Evolutionary conservation across 2,113 vertebrate species (phyloP), one percentile per base, ranked within the genome.

Genomic region (Notarius lentiginosus): DNA sequence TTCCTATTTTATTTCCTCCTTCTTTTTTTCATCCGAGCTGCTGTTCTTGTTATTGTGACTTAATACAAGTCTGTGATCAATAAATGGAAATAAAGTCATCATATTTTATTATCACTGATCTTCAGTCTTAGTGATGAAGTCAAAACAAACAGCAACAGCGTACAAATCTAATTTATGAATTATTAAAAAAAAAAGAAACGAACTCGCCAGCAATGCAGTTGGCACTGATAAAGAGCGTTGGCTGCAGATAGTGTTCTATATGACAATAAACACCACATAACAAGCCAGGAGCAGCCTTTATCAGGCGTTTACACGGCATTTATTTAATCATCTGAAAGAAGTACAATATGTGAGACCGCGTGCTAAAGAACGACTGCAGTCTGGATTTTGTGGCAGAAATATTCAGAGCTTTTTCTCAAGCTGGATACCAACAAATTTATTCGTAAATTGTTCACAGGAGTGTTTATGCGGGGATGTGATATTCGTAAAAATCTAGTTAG

Each of bases 251-350:
- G 58, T 34, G 53, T 79, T 79, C 77, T 79, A 79, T 79, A 79
- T 58, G 53, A 70, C 65, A 83, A 68, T 53, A 83, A 83, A 83
- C 63, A 55, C 8, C 24, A 30, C 14, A 22, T 68, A 70, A 68
- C 82, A 22, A 51, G 63, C 82, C 24, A 55, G 27, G 49, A 83
- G 47, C 65, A 20, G 63, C 53, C 20, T 72, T 41, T 49, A 56
- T 20, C 55, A 91, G 87, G 91, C 34, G 92, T 95, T 94, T 93
- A 84, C 92, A 93, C 93, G 92, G 90, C 90, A 92, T 93, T 93
- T 93, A 94, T 91, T 93, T 91, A 90, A 92, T 91, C 91, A 92
- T 92, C 92, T 91, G 93, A 92, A 92, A 92, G 91, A 94, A 94
- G 92, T 93, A 91, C 91, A 91, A 91, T 94, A 92, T 91, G 55